Conservation (phyloP, 2,797 vertebrate species). For the Pampus argenteus region DNA sequence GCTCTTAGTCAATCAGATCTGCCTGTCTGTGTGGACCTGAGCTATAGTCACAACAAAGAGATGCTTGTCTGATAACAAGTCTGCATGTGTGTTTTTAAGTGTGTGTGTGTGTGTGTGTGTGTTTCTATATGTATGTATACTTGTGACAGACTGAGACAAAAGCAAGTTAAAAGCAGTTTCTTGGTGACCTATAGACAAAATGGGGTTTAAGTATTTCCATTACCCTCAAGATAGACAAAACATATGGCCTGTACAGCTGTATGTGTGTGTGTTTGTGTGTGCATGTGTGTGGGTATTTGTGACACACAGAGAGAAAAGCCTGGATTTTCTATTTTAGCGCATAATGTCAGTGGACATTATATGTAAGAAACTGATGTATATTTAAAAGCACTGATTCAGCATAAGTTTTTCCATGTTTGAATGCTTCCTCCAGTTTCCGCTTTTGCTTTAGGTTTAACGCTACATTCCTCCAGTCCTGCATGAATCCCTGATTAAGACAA, state of each 20-base stretch:
- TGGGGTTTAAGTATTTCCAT: slow-evolving; percentile 72
- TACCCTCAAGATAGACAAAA: slow-evolving; percentile 75
- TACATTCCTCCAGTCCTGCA: slow-evolving; percentile 23
- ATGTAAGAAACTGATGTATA: slow-evolving; percentile 57
- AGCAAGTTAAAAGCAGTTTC: slow-evolving; percentile 68
- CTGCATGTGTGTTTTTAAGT: slow-evolving; percentile 15
- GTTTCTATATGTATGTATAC: slow-evolving; percentile 27
- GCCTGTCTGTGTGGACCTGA: slow-evolving; percentile 51
- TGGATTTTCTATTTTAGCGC: slow-evolving; percentile 67
- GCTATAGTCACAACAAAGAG: slow-evolving; percentile 80
- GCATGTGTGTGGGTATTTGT: slow-evolving; percentile 34
- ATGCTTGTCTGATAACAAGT: slow-evolving; percentile 72
- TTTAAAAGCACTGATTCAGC: slow-evolving; percentile 61
- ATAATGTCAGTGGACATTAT: slow-evolving; percentile 66
- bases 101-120: slow-evolving; percentile 14
- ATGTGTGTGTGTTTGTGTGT: slow-evolving; percentile 22
- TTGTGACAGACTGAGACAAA: slow-evolving; percentile 54
- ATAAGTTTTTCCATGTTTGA: slow-evolving; percentile 46
- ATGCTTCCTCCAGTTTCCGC: slow-evolving; percentile 41
- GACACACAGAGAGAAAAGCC: slow-evolving; percentile 44
- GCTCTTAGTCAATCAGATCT: slow-evolving; percentile 68
- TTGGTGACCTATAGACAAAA: slow-evolving; percentile 68
- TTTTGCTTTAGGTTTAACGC: slow-evolving; percentile 40
- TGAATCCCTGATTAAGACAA: slow-evolving; percentile 44
- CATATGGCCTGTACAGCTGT: slow-evolving; percentile 69